Conservation (phyloP, 2,113 vertebrate species). For the Mormyrus lacerda region DNA sequence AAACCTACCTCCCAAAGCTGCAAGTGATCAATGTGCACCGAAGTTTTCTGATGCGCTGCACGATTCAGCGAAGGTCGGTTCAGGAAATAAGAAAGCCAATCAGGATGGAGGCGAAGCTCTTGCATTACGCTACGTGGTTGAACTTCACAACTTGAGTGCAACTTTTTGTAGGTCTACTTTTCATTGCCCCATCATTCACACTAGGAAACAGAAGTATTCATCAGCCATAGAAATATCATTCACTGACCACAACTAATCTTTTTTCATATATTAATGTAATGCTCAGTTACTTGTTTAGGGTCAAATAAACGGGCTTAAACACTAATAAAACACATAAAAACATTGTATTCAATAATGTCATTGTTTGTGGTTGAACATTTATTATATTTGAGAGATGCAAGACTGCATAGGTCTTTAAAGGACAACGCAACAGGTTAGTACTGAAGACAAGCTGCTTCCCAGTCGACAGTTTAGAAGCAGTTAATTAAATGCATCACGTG, state of each 20-base stretch:
- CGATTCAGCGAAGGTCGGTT: not conserved
- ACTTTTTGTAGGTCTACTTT: not conserved
- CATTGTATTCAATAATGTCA: not conserved
- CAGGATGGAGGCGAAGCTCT: not conserved
- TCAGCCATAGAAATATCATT: not conserved
- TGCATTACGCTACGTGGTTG: not conserved
- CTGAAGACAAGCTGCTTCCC: not conserved
- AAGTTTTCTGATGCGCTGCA: constrained; percentile 8
- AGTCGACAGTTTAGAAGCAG: not conserved
- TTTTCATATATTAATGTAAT: not conserved
- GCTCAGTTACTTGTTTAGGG: not conserved
- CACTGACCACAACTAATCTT: not conserved
- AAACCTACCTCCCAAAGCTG: not conserved
- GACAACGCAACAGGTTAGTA: not conserved
- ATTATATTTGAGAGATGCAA: not conserved
- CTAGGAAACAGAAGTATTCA: not conserved
- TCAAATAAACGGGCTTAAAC: not conserved
- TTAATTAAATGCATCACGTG: not conserved
- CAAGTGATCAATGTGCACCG: not conserved
- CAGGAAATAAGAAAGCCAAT: constrained; percentile 9
- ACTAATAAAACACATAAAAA: not conserved
- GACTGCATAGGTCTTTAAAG: not conserved
- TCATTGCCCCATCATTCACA: not conserved
- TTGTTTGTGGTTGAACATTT: not conserved
- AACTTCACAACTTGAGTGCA: not conserved